phyloP scores from a whole-genome alignment of 2,797 vertebrate species.

The Crenuchus spilurus region DNA sequence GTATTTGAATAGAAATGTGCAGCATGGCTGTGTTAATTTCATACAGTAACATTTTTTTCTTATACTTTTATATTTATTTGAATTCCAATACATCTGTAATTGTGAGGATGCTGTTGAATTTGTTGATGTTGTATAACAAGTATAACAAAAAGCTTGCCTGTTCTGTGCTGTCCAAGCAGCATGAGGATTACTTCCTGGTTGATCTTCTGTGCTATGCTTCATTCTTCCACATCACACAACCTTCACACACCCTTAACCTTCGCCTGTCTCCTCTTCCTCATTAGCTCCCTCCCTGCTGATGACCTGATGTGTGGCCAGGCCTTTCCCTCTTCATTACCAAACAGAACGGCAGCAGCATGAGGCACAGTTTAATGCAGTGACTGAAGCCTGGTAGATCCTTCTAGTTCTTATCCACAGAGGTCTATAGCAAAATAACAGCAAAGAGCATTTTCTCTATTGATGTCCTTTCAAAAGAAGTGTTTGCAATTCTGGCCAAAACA shows the following conservation, averaged over 20 bases:
- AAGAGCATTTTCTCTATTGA: slow-evolving; percentile 13
- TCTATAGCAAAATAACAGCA: background rate
- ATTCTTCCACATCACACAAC: slow-evolving; percentile 28
- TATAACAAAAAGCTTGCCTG: background rate
- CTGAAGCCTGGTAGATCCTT: slow-evolving; percentile 10
- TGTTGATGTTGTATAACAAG: background rate
- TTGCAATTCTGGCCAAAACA: background rate
- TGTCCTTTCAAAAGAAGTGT: background rate
- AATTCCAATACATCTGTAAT: background rate
- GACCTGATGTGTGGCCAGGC: slow-evolving; percentile 30
- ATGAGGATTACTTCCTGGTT: background rate
- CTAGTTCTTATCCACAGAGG: background rate
- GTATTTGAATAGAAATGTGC: background rate
- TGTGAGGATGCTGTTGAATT: background rate
- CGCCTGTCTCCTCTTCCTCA: slow-evolving; percentile 20
- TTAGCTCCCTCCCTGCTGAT: slow-evolving; percentile 25
- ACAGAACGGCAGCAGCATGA: slow-evolving; percentile 7
- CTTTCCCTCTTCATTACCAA: slow-evolving; percentile 30
- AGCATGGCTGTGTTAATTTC: background rate
- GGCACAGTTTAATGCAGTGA: slow-evolving; percentile 19
- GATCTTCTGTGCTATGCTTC: slow-evolving; percentile 1
- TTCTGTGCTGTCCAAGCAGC: background rate
- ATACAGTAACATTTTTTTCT: background rate
- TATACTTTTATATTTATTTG: background rate
- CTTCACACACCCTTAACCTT: slow-evolving; percentile 17